phyloP scores from a whole-genome alignment of 1,140 invertebrate species.

The Maconellicoccus hirsutus region DNA sequence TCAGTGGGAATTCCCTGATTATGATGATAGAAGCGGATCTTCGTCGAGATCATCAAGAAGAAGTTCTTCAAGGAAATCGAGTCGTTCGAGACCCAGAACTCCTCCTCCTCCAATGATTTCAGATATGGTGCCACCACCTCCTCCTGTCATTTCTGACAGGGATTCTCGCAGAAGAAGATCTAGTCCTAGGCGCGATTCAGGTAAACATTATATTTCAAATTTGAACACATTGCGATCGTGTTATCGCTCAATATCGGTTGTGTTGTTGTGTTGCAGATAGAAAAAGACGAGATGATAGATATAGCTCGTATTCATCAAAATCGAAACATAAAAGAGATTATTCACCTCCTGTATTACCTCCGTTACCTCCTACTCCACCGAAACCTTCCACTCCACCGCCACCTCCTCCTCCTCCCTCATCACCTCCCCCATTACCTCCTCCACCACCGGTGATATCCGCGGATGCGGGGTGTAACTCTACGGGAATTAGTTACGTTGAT shows the following conservation, averaged over 20 bases:
- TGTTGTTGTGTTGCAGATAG: neutral
- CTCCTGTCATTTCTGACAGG: neutral
- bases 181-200: neutral
- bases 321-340: neutral
- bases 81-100: conserved; percentile 19
- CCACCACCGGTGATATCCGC: neutral
- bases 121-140: neutral
- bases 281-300: neutral
- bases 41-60: neutral
- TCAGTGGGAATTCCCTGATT: conserved; percentile 54
- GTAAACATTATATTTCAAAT: neutral
- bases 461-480: neutral
- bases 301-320: neutral
- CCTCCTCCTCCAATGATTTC: conserved; percentile 26
- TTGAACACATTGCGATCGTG: too few species aligned
- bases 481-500: neutral
- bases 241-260: too few species aligned
- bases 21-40: neutral
- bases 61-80: neutral
- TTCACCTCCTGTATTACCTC: conserved; percentile 27
- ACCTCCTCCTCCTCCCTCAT: neutral
- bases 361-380: neutral
- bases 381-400: neutral
- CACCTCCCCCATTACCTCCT: conserved; percentile 17
- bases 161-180: neutral